phyloP scores from a whole-genome alignment of 2,888 invertebrate species.

The Eilema depressum region DNA sequence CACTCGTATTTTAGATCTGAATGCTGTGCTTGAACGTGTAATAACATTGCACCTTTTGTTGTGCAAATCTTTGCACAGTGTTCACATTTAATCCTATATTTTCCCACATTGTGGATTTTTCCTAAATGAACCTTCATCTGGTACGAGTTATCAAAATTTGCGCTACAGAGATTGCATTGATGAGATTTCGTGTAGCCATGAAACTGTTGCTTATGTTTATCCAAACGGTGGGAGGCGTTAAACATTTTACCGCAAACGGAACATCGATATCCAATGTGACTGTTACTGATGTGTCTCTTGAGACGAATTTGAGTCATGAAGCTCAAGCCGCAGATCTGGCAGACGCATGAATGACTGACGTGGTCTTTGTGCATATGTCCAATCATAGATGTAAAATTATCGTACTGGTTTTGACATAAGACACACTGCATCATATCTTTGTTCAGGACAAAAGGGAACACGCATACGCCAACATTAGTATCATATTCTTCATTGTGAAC shows the following conservation, averaged over 20 bases:
- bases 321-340: slow-evolving; percentile 72
- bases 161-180: slow-evolving; percentile 67
- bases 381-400: slow-evolving; percentile 69
- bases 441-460: slow-evolving; percentile 69
- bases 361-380: slow-evolving; percentile 75
- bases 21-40: slow-evolving; percentile 84
- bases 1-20: slow-evolving; percentile 68
- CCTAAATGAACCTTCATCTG: slow-evolving; percentile 76
- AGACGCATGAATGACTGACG: slow-evolving; percentile 66
- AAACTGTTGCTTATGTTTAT: slow-evolving; percentile 65
- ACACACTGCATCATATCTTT: slow-evolving; percentile 65
- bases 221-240: slow-evolving; percentile 60
- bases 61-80: slow-evolving; percentile 76
- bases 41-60: slow-evolving; percentile 83
- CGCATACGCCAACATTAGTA: slow-evolving; percentile 56
- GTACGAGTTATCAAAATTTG: slow-evolving; percentile 63
- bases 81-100: slow-evolving; percentile 72
- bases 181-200: slow-evolving; percentile 62
- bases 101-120: slow-evolving; percentile 74
- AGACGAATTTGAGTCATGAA: slow-evolving; percentile 67
- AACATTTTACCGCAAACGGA: slow-evolving; percentile 80
- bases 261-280: slow-evolving; percentile 66
- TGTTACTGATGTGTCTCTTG: slow-evolving; percentile 66
- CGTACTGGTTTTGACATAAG: slow-evolving; percentile 62
- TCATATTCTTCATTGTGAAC: slow-evolving; percentile 64